Evolutionary conservation across 2,888 invertebrate species (phyloP).

Genomic region (Chelonus formosanus): DNA sequence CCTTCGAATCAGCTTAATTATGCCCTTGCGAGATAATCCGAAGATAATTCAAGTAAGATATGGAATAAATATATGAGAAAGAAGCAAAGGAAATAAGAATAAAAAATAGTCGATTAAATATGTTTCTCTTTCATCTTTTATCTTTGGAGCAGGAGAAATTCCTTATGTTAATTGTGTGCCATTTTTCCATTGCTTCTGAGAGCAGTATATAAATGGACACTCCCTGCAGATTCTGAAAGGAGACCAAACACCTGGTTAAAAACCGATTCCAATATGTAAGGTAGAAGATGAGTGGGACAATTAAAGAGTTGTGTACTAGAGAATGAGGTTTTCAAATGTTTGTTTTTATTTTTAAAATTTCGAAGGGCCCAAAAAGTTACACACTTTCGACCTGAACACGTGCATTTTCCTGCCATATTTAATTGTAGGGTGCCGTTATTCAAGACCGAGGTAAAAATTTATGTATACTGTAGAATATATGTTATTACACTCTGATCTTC

Average conservation of each 20-base stretch:
- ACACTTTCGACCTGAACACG: slow-evolving; percentile 17
- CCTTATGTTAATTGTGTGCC: slow-evolving; percentile 37
- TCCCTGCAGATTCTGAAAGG: slow-evolving; percentile 19
- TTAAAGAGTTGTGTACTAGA: slow-evolving; percentile 19
- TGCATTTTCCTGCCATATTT: slow-evolving; percentile 19
- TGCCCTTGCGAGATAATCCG: slow-evolving; percentile 10
- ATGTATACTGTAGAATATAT: neutral
- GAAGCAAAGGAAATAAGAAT: neutral
- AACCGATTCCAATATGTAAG: slow-evolving; percentile 16
- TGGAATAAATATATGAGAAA: slow-evolving; percentile 7
- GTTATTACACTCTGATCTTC: slow-evolving; percentile 3
- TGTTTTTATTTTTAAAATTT: slow-evolving; percentile 11
- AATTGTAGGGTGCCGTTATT: slow-evolving; percentile 11
- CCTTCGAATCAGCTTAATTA: neutral
- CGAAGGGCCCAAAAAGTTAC: slow-evolving; percentile 13
- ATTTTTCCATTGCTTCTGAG: slow-evolving; percentile 19
- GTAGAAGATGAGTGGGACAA: slow-evolving; percentile 29
- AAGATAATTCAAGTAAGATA: slow-evolving; percentile 10
- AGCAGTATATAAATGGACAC: slow-evolving; percentile 16
- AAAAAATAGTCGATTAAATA: slow-evolving; percentile 8
- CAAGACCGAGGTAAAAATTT: neutral
- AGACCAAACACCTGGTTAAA: slow-evolving; percentile 24
- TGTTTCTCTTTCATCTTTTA: slow-evolving; percentile 8
- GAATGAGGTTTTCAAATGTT: slow-evolving; percentile 24
- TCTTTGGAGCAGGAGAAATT: slow-evolving; percentile 19